Evolutionary conservation across 2,113 vertebrate genomes (phyloP), one percentile per base, ranked within the genome.

Genomic region (Campylomormyrus numenius): DNA sequence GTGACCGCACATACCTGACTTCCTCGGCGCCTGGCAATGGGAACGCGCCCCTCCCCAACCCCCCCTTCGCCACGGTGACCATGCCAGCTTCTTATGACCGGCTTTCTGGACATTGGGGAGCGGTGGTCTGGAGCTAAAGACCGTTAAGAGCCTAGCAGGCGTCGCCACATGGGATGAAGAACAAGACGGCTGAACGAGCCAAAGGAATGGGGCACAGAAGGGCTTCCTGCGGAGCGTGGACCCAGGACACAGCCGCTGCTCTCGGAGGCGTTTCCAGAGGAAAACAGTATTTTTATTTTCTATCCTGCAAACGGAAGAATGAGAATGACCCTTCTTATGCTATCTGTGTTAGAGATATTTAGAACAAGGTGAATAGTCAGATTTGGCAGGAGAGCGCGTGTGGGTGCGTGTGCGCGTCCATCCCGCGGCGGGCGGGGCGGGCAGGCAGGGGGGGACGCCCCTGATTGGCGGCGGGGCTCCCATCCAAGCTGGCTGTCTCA

Each of bases 1-100:
- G 98, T 99, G 97, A 99, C 96, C 93, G 92, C 93, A 91, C 95
- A 94, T 95, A 95, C 93, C 94, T 94, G 96, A 95, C 95, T 96
- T 95, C 94, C 90, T 95, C 91, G 91, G 94, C 96, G 95, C 96
- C 89, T 93, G 92, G 96, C 96, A 96, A 97, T 96, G 91, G 91
- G 94, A 96, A 96, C 93, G 93, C 94, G 92, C 96, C 97, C 96
- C 96, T 96, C 95, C 95, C 95, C 27, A 1, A 3, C 13, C 13
- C 13, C 31, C 93, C 91, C 95, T 90, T 94, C 94, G 91, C 93
- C 17, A 70, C 86, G 53, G 95, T 94, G 93, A 94, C 95, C 92
- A 91, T 95, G 95, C 93, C 94, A 93, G 95, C 95, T 92, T 93
- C 91, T 95, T 94, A 95, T 94, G 93, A 93, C 93, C 88, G 87